phyloP scores from a whole-genome alignment of 92 coral and sea anemone genomes.

The Phenganax subtilis region DNA sequence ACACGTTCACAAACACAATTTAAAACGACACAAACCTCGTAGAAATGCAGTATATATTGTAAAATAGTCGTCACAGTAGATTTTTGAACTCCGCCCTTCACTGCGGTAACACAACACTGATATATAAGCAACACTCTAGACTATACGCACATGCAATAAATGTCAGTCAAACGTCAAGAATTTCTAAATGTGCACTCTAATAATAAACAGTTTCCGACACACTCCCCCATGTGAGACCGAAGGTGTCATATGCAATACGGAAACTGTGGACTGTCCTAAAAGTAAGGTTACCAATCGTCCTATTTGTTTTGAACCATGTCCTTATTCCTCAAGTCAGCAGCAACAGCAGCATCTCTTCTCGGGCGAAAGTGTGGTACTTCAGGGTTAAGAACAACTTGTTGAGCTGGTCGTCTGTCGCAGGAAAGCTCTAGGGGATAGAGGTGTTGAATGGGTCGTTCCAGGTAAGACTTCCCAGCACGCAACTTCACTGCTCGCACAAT shows the following conservation, averaged over 20 bases:
- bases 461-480: conserved; percentile 7
- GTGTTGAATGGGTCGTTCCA: conserved; percentile 9
- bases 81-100: too few relatives aligned
- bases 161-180: too few relatives aligned
- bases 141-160: too few relatives aligned
- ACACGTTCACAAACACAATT: background rate
- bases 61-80: too few relatives aligned
- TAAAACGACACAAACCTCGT: too few relatives aligned
- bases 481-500: background rate
- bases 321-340: conserved; percentile 3
- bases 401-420: background rate
- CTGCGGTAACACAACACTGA: too few relatives aligned
- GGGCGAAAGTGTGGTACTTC: conserved; percentile 14
- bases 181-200: too few relatives aligned
- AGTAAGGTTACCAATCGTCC: background rate
- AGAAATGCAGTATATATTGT: too few relatives aligned
- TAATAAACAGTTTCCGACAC: too few relatives aligned
- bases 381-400: background rate
- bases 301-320: background rate
- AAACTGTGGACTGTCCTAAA: background rate
- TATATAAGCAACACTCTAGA: too few relatives aligned
- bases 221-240: background rate
- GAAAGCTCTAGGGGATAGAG: conserved; percentile 15
- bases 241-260: background rate
- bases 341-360: conserved; percentile 10